These are phyloP conservation scores for Rhagonycha lutea DNA, from an alignment of 2,888 invertebrate species.

Conservation along the genomic window DNA sequence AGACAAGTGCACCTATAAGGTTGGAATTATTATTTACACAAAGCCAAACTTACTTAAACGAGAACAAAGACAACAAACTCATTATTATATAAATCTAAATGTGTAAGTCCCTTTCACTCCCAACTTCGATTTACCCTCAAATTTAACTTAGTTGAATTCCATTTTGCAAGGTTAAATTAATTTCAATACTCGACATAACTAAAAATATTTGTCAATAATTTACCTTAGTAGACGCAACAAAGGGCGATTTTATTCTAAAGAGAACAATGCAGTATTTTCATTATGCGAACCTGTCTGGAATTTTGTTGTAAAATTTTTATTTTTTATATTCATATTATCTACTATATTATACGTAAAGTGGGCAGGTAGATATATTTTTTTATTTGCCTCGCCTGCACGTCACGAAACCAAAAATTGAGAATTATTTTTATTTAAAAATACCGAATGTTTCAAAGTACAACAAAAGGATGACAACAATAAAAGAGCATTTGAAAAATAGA, in stretches of 20 bases:
- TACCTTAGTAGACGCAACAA: neutral
- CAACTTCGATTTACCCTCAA: neutral
- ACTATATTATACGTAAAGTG: neutral
- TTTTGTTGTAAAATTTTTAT: neutral
- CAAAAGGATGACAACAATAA: neutral
- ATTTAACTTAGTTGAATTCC: neutral
- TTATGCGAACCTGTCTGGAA: neutral
- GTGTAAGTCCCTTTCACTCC: neutral
- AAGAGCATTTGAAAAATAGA: neutral
- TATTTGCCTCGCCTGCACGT: neutral
- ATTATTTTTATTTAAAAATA: neutral
- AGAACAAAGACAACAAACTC: neutral
- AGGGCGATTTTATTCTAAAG: neutral
- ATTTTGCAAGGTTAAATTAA: neutral
- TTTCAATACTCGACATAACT: neutral
- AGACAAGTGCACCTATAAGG: neutral
- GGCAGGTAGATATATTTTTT: neutral
- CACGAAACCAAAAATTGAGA: neutral
- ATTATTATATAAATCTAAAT: neutral
- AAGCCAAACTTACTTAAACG: neutral
- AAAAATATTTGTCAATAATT: neutral
- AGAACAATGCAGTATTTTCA: neutral
- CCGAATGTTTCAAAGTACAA: neutral
- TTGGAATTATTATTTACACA: neutral
- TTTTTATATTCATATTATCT: neutral